These are phyloP conservation scores for Hydropsyche betteni DNA, from an alignment of 2,888 invertebrate genomes.

Conservation along the genomic window DNA sequence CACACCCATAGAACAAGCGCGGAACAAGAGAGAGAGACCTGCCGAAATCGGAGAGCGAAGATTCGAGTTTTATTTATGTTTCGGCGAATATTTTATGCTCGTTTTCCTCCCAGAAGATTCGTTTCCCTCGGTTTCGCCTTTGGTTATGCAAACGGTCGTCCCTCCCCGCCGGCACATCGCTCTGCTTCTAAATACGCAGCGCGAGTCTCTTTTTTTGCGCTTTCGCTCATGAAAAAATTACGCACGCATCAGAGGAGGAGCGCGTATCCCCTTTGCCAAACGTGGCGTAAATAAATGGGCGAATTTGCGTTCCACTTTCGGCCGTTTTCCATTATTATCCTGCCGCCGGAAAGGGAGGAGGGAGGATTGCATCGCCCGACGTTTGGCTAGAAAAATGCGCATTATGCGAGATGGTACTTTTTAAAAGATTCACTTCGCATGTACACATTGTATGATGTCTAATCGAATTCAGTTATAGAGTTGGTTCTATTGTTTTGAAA, in stretches of 20 bases:
- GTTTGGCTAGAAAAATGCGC: too few relatives aligned
- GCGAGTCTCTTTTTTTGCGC: constrained; percentile 31
- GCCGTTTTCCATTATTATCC: constrained; percentile 8
- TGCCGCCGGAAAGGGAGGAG: background rate
- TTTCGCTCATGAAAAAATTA: constrained; percentile 37
- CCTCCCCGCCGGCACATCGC: constrained; percentile 37
- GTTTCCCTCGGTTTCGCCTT: constrained; percentile 35
- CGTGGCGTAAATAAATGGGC: constrained; percentile 42
- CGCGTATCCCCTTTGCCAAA: constrained; percentile 26
- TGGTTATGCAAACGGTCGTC: constrained; percentile 45
- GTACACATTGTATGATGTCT: too few relatives aligned
- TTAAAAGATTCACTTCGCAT: too few relatives aligned
- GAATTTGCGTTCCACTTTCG: constrained; percentile 11
- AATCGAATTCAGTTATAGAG: too few relatives aligned
- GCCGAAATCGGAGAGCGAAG: constrained; percentile 41
- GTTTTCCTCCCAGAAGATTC: constrained; percentile 44
- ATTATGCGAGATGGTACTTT: too few relatives aligned
- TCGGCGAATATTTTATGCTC: constrained; percentile 46
- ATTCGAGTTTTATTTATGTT: constrained; percentile 45
- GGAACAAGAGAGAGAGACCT: constrained; percentile 8
- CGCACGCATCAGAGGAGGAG: constrained; percentile 28
- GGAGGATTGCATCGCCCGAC: too few relatives aligned
- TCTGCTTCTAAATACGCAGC: constrained; percentile 39
- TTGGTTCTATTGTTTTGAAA: too few relatives aligned
- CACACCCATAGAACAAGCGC: too few relatives aligned